Evolutionary conservation across 2,888 invertebrate species (phyloP).

Genomic region (Hydroisotoma schaefferi): DNA sequence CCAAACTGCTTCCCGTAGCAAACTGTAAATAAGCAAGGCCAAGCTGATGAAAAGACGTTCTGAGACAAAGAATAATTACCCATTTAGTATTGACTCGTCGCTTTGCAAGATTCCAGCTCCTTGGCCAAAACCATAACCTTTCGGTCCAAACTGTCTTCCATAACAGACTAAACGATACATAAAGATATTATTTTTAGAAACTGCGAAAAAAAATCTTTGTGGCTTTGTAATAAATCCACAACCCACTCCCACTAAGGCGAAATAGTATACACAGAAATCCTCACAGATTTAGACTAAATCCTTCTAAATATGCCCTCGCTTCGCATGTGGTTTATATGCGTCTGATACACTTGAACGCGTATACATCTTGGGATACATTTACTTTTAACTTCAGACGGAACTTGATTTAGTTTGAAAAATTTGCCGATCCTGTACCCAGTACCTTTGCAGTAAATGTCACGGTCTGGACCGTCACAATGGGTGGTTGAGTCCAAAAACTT

Average conservation of each 20-base stretch:
- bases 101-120: conserved; percentile 91
- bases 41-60: conserved; percentile 23
- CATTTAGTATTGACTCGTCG: conserved; percentile 73
- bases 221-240: too few species aligned
- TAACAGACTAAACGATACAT: conserved; percentile 71
- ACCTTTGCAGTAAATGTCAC: conserved; percentile 97
- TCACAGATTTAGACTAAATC: too few species aligned
- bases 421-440: too few species aligned
- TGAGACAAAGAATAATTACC: conserved; percentile 56
- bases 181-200: conserved; percentile 13
- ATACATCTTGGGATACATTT: too few species aligned
- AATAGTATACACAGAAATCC: too few species aligned
- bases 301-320: too few species aligned
- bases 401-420: conserved; percentile 10
- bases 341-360: too few species aligned
- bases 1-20: conserved; percentile 98
- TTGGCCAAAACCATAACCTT: conserved; percentile 95
- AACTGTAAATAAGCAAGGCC: conserved; percentile 58
- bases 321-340: too few species aligned
- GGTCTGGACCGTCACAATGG: conserved; percentile 90
- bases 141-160: conserved; percentile 94
- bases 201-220: too few species aligned
- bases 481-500: conserved; percentile 86
- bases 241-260: too few species aligned
- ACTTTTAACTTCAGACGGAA: too few species aligned